Evolutionary conservation across 2,888 invertebrate species (phyloP).

Genomic region (Teleiodes luculella): DNA sequence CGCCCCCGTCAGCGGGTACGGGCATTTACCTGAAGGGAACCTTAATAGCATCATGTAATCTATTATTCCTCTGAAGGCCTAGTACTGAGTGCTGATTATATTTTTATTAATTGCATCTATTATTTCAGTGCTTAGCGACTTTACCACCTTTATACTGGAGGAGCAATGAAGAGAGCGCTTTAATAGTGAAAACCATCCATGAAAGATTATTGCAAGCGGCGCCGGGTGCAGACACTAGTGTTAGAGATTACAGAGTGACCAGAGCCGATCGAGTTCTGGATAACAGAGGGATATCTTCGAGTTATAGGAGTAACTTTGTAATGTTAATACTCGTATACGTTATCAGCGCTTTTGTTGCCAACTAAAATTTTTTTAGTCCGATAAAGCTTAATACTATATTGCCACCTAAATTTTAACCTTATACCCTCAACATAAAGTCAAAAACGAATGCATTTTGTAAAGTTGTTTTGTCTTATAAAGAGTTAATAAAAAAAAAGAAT

Average conservation of each 20-base stretch:
- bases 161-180: constrained; percentile 42
- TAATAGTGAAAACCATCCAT: constrained; percentile 25
- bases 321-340: not conserved
- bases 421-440: too few species aligned
- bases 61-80: too few species aligned
- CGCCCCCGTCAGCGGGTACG: too few species aligned
- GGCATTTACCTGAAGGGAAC: too few species aligned
- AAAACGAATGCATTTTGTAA: too few species aligned
- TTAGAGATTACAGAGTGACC: constrained; percentile 13
- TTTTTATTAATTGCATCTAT: constrained; percentile 23
- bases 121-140: constrained; percentile 48
- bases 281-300: not conserved
- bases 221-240: constrained; percentile 13
- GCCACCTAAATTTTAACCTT: too few species aligned
- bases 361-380: too few species aligned
- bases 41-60: too few species aligned
- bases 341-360: not conserved
- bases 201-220: constrained; percentile 16
- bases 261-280: constrained; percentile 10
- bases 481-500: too few species aligned
- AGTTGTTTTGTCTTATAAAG: too few species aligned
- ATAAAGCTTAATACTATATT: too few species aligned
- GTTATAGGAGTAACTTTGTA: not conserved
- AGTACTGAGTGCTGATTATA: too few species aligned
- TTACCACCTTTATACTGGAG: constrained; percentile 44